Base-by-base conservation (phyloP, 2,797 vertebrate species). In the Coranthus polyacanthus region DNA sequence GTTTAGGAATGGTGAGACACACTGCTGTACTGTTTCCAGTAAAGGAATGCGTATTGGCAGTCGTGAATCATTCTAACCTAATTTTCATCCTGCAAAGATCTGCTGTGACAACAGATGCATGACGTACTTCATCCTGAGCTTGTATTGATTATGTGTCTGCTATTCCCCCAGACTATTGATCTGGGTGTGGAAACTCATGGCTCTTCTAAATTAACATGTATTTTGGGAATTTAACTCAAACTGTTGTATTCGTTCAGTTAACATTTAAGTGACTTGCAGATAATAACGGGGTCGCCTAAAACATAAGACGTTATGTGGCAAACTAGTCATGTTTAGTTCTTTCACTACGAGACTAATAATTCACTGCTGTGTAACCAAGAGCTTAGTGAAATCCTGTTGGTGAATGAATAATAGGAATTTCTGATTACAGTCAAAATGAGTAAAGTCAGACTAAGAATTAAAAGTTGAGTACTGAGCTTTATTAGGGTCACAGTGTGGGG, bases 111-210 rank as follows among this genome's bases (percentile, higher is more conserved):
- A 54, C 46, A 67, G 49, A 76, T 59, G 65, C 47, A 62, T 80
- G 87, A 82, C n/a, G 29, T 60, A 81, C 17, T 75, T 82, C 54
- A 64, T 81, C 60, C 52, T 38, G 29, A 74, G 55, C 56, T 53
- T 18, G 32, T 50, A 88, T 85, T 71, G 84, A 89, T 82, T 65
- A 68, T 18, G 4, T 32, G 46, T 61, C 61, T 24, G 39, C 56
- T 45, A n/a, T 44, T 41, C 42, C 64, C 29, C 34, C 46, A 49
- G 58, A n/a, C 8, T 64, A 82, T 63, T 60, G 72, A 86, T 76
- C 43, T 16, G 11, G 9, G 17, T 47, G 26, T 21, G 39, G 45
- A 53, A 56, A 44, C 18, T 47, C 32, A 13, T 12, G 32, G n/a
- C 24, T 64, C 68, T 39, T 34, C 34, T 53, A 55, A 77, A 81